Percentiles rank a stretch among this genome's conserved stretches.
Evolutionary conservation across 2,113 vertebrate genomes (phyloP).

Genomic region (Budorcas taxicolor): DNA sequence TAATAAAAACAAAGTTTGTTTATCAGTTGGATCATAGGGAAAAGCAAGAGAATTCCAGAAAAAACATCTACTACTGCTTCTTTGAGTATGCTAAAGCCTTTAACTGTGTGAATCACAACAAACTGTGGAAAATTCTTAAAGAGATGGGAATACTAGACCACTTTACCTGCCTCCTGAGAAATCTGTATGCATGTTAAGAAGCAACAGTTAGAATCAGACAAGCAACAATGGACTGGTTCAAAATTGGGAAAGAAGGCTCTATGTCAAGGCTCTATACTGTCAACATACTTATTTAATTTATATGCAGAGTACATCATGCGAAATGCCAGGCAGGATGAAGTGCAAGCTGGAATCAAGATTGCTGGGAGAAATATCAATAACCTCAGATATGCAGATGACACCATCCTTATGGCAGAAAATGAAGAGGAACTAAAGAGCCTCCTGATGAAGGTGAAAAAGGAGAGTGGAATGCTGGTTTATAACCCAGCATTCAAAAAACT

Average conservation of each 20-base stretch:
- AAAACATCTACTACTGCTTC: not conserved
- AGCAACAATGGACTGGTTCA: not conserved
- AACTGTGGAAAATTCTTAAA: not conserved
- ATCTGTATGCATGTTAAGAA: not conserved
- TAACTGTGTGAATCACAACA: not conserved
- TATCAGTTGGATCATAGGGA: not conserved
- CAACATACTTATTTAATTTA: not conserved
- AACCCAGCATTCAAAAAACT: not conserved
- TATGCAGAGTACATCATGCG: not conserved
- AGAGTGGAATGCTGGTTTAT: not conserved
- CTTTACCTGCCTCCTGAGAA: not conserved
- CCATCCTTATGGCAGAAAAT: not conserved
- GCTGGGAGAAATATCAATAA: not conserved
- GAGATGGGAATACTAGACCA: not conserved
- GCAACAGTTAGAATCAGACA: not conserved
- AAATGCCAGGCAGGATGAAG: not conserved
- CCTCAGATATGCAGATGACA: not conserved
- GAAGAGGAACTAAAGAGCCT: not conserved
- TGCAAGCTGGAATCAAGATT: not conserved
- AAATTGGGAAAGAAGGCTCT: not conserved
- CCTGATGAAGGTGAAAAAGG: not conserved
- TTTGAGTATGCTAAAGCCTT: not conserved
- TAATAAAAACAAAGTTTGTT: not conserved
- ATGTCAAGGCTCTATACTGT: not conserved
- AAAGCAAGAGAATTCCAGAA: not conserved